A percentile compares a stretch with the other conserved stretches of the same genome.
These are phyloP conservation scores for Tenualosa ilisha DNA, from an alignment of 2,797 vertebrate species.

Conservation along the genomic window DNA sequence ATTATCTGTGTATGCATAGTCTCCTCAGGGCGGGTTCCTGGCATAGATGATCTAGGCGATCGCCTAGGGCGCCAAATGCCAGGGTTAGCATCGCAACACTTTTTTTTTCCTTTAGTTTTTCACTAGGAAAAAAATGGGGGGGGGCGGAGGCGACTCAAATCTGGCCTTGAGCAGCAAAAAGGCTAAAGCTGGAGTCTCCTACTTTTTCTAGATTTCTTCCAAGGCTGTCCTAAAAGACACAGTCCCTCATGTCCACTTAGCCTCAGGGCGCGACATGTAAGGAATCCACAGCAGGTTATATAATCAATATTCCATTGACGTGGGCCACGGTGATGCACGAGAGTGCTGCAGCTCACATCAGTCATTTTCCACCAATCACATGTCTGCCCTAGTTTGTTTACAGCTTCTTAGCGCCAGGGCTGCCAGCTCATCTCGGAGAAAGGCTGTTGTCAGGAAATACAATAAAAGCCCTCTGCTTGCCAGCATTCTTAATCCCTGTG, in stretches of 20 bases:
- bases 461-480: not conserved
- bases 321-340: not conserved
- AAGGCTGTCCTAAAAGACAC: not conserved
- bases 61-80: too few species aligned
- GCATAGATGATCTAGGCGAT: too few species aligned
- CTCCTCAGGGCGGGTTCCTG: too few species aligned
- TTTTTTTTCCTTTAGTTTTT: too few species aligned
- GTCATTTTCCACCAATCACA: constrained; percentile 12
- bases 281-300: constrained; percentile 10
- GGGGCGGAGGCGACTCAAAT: too few species aligned
- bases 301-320: constrained; percentile 22
- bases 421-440: not conserved
- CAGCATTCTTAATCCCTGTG: constrained; percentile 8
- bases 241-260: not conserved
- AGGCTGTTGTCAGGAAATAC: not conserved
- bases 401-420: not conserved
- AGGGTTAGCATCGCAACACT: too few species aligned
- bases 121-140: too few species aligned
- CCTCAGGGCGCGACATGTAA: not conserved
- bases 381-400: not conserved
- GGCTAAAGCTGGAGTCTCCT: too few species aligned
- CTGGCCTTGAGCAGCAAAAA: too few species aligned
- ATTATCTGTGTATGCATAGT: not conserved
- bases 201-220: not conserved
- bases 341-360: not conserved